Percentiles rank a stretch among this genome's conserved stretches.
These are phyloP conservation scores for Pterostichus niger DNA, from an alignment of 2,888 invertebrate genomes.

Conservation along the genomic window DNA sequence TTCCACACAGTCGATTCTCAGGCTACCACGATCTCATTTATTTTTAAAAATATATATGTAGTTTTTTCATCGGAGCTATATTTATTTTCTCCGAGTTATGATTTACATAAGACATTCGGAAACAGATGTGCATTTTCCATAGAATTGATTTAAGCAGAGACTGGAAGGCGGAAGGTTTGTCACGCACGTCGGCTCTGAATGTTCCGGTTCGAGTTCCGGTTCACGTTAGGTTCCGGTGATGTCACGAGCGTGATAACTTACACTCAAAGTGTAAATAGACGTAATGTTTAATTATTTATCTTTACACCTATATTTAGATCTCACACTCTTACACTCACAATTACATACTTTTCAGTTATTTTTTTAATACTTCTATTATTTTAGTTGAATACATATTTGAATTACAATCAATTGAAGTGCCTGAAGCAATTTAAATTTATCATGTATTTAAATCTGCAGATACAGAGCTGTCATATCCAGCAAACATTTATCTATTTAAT, in stretches of 20 bases:
- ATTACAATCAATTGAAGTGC: no score
- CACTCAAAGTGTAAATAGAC: neutral
- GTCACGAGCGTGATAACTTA: neutral
- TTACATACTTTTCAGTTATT: no score
- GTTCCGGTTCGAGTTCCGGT: constrained; percentile 1
- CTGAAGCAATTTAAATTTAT: no score
- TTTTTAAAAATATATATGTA: constrained; percentile 65
- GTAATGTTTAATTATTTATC: constrained; percentile 4
- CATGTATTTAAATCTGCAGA: no score
- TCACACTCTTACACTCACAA: no score
- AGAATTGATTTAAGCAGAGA: constrained; percentile 65
- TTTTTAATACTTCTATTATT: no score
- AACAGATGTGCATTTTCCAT: constrained; percentile 67
- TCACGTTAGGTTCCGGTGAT: constrained; percentile 9
- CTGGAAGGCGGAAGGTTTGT: constrained; percentile 20
- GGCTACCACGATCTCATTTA: constrained; percentile 49
- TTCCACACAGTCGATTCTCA: constrained; percentile 31
- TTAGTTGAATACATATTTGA: no score
- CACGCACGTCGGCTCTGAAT: constrained; percentile 48
- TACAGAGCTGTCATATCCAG: no score
- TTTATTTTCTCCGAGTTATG: constrained; percentile 58
- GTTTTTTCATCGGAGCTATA: constrained; percentile 56
- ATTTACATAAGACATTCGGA: constrained; percentile 63
- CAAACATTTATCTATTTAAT: no score
- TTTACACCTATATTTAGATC: no score